Percentiles rank a stretch among this genome's conserved stretches.
phyloP scores from a whole-genome alignment of 2,888 invertebrate genomes.

The Gymnocheta viridis region DNA sequence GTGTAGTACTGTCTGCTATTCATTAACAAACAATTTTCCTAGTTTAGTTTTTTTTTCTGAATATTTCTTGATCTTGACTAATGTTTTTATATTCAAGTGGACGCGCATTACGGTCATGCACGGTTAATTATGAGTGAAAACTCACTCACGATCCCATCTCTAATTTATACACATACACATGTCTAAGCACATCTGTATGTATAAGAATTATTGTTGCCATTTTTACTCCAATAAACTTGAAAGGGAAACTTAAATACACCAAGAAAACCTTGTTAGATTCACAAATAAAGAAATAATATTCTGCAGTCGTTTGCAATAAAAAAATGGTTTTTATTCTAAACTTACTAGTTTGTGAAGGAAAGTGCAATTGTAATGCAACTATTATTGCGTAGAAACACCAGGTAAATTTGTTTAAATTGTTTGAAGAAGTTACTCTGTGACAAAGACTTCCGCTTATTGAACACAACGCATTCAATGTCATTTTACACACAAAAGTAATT shows the following conservation, averaged over 20 bases:
- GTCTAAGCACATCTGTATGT: neutral
- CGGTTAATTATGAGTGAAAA: neutral
- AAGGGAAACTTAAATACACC: slow-evolving; percentile 64
- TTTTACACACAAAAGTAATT: slow-evolving; percentile 43
- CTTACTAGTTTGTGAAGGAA: slow-evolving; percentile 58
- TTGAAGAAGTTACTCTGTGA: slow-evolving; percentile 19
- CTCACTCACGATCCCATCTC: neutral
- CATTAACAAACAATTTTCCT: no score
- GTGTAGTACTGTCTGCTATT: no score
- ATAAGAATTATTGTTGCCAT: neutral
- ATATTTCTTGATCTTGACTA: neutral
- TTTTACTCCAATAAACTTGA: slow-evolving; percentile 63
- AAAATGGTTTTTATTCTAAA: slow-evolving; percentile 5
- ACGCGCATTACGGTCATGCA: no score
- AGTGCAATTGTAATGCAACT: slow-evolving; percentile 37
- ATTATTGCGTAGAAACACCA: slow-evolving; percentile 46
- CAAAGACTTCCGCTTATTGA: slow-evolving; percentile 60
- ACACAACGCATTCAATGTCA: slow-evolving; percentile 66
- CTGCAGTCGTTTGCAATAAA: neutral
- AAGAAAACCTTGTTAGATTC: slow-evolving; percentile 40
- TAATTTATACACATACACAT: neutral
- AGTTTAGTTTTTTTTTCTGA: no score
- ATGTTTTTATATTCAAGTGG: no score
- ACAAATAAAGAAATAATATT: neutral
- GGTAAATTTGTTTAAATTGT: slow-evolving; percentile 3